A percentile compares a stretch with the other conserved stretches of the same genome.
Conservation (phyloP, 2,113 vertebrate species). For the Morone saxatilis region DNA sequence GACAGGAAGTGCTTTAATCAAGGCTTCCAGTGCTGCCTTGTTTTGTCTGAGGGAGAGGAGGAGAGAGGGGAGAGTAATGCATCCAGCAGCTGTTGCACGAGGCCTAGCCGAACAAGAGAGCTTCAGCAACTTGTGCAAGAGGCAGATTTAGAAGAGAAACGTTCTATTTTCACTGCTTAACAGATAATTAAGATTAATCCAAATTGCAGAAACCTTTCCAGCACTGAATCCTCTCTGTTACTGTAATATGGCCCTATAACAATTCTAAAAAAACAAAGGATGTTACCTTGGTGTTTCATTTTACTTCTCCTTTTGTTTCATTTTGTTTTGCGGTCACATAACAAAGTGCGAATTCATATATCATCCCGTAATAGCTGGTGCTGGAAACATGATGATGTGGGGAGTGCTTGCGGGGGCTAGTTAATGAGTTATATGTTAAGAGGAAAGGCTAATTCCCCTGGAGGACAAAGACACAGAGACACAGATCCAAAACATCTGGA, state of each 20-base stretch:
- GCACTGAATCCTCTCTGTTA: background rate
- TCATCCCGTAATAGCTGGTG: background rate
- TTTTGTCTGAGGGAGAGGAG: constrained; percentile 75
- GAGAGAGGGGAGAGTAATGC: constrained; percentile 45
- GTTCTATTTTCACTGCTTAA: too few species aligned
- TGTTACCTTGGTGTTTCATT: background rate
- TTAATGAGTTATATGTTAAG: background rate
- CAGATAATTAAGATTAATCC: too few species aligned
- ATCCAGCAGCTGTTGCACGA: constrained; percentile 72
- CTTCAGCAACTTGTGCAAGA: background rate
- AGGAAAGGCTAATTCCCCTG: too few species aligned
- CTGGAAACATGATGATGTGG: background rate
- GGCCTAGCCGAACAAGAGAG: background rate
- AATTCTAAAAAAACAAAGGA: background rate
- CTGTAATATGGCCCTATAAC: background rate
- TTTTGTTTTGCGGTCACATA: background rate
- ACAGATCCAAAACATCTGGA: too few species aligned
- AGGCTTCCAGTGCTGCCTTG: constrained; percentile 71
- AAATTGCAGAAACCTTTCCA: background rate
- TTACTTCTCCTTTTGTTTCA: background rate
- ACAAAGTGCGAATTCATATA: background rate
- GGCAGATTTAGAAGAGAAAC: too few species aligned
- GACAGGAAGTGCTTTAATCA: constrained; percentile 85
- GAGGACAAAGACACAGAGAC: too few species aligned
- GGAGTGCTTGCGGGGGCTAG: background rate